Conservation (phyloP, 2,888 invertebrate genomes). For the Syrista parreyssii region DNA sequence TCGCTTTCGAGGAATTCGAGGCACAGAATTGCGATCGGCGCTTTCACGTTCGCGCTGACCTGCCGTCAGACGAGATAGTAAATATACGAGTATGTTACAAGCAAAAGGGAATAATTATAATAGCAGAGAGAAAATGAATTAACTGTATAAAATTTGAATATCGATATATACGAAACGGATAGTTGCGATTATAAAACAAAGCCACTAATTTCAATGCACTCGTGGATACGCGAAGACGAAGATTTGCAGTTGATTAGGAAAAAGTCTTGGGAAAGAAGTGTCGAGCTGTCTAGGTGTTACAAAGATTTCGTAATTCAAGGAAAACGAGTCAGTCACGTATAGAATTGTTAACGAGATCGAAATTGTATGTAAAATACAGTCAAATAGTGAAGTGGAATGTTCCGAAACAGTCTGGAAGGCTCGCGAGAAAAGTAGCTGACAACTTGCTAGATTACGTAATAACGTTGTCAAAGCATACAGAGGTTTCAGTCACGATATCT, state of each 20-base stretch:
- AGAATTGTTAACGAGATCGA: slow-evolving; percentile 1
- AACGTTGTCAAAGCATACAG: slow-evolving; percentile 55
- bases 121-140: neutral
- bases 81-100: no score
- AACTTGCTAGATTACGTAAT: slow-evolving; percentile 52
- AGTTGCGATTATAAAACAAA: no score
- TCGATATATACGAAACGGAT: no score
- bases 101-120: neutral
- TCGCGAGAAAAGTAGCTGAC: slow-evolving; percentile 22
- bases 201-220: neutral
- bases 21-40: no score
- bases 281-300: neutral
- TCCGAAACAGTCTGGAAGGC: slow-evolving; percentile 1
- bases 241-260: neutral
- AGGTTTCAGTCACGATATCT: neutral
- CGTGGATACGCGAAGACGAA: neutral
- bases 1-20: no score
- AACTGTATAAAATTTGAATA: no score
- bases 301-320: neutral
- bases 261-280: neutral
- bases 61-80: no score
- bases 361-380: neutral
- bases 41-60: no score
- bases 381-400: neutral
- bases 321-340: neutral